Percentiles rank a stretch among this genome's conserved stretches.
phyloP scores from a whole-genome alignment of 2,113 vertebrate genomes.

The Microcebus ravelobensis region DNA sequence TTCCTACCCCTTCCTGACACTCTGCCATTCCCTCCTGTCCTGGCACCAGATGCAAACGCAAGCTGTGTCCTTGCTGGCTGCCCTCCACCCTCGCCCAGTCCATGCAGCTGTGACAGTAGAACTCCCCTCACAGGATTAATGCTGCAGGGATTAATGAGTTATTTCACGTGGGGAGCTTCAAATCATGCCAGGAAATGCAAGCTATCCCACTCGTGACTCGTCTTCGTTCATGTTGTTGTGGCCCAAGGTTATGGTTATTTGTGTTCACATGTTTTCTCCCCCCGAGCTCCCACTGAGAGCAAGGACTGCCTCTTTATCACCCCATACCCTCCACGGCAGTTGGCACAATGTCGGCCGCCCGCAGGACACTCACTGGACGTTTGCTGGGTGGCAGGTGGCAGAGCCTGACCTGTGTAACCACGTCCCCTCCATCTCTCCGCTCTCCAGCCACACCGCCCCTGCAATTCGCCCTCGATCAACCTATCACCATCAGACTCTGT shows the following conservation, averaged over 20 bases:
- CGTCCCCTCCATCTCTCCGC: neutral
- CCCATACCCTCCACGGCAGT: neutral
- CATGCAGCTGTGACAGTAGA: too few species aligned
- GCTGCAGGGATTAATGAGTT: neutral
- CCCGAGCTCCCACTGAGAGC: neutral
- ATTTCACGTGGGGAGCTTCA: neutral
- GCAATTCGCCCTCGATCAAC: neutral
- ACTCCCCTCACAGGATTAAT: neutral
- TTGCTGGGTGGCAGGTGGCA: neutral
- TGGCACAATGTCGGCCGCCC: neutral
- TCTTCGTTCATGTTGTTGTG: neutral
- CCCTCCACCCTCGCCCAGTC: neutral
- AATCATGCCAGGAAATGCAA: neutral
- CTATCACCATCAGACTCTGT: neutral
- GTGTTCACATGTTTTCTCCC: neutral
- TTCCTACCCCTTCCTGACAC: neutral
- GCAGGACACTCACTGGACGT: neutral
- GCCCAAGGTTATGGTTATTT: neutral
- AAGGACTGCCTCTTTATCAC: neutral
- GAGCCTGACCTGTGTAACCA: neutral
- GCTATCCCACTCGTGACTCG: neutral
- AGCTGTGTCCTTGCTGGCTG: rapidly evolving
- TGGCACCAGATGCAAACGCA: neutral
- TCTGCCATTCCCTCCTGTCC: neutral
- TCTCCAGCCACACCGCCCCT: neutral